Percentiles rank a stretch among this genome's conserved stretches.
These are phyloP conservation scores for Ptychoptera albimana DNA, from an alignment of 2,888 invertebrate species.

Conservation along the genomic window DNA sequence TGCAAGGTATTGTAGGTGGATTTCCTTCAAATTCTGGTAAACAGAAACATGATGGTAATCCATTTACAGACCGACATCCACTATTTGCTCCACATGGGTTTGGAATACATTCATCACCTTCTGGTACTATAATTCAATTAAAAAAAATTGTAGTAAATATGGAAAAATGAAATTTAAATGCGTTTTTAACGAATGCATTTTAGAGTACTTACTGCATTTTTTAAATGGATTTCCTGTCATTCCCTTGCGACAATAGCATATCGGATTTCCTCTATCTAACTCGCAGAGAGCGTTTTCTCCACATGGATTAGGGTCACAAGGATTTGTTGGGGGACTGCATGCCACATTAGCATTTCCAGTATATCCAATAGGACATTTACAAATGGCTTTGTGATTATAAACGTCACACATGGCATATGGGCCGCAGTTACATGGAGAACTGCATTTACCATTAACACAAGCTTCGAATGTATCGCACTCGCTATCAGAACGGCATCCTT, in stretches of 20 bases:
- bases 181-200: too few species aligned
- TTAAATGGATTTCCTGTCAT: conserved; percentile 82
- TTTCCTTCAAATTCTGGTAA: conserved; percentile 74
- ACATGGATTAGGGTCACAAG: conserved; percentile 74
- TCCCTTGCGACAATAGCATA: conserved; percentile 79
- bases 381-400: conserved; percentile 57
- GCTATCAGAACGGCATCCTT: conserved; percentile 52
- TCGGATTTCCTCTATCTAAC: conserved; percentile 67
- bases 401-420: conserved; percentile 69
- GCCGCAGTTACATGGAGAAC: conserved; percentile 65
- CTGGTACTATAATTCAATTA: conserved; percentile 50
- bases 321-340: conserved; percentile 59
- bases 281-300: conserved; percentile 75
- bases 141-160: conserved; percentile 4
- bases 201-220: conserved; percentile 63
- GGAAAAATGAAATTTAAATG: background rate
- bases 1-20: conserved; percentile 57
- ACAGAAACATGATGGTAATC: conserved; percentile 72
- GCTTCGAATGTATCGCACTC: conserved; percentile 62
- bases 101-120: conserved; percentile 67
- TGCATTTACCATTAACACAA: conserved; percentile 59
- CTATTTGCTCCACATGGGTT: conserved; percentile 75
- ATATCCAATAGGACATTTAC: conserved; percentile 71
- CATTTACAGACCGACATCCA: conserved; percentile 60
- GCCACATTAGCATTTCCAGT: conserved; percentile 56